These are phyloP conservation scores for Ia io DNA, from an alignment of 2,113 vertebrate species.

Conservation along the genomic window DNA sequence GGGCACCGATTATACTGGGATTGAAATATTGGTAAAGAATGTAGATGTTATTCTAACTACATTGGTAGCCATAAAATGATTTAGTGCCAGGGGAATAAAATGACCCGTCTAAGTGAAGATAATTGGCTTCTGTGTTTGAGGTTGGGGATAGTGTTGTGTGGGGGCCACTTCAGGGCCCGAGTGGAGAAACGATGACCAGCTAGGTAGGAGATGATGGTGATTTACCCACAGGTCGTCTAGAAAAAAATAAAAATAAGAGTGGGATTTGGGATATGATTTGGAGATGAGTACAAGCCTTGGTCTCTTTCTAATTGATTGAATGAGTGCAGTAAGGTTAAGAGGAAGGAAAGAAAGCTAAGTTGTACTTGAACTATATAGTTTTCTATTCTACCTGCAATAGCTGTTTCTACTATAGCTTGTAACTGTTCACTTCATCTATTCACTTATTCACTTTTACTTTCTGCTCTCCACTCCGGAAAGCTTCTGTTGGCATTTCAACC, in stretches of 20 bases:
- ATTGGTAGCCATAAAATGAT: neutral
- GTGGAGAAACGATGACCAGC: neutral
- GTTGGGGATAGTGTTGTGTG: neutral
- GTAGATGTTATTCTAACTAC: neutral
- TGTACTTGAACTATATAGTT: neutral
- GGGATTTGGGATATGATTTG: neutral
- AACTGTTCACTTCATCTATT: neutral
- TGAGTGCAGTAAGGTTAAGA: neutral
- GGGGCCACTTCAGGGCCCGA: neutral
- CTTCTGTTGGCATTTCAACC: conserved; percentile 15
- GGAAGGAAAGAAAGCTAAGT: neutral
- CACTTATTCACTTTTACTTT: neutral
- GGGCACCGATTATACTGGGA: neutral
- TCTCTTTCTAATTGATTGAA: neutral
- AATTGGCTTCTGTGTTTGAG: neutral
- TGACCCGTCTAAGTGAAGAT: neutral
- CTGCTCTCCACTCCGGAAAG: neutral
- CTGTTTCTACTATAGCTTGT: neutral
- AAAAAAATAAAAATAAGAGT: neutral
- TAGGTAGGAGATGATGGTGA: neutral
- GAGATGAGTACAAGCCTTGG: neutral
- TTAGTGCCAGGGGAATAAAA: neutral
- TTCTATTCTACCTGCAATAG: neutral
- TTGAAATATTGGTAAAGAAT: neutral
- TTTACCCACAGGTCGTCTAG: neutral